Evolutionary conservation across 2,797 vertebrate species (phyloP).

Genomic region (Oreochromis grahami): DNA sequence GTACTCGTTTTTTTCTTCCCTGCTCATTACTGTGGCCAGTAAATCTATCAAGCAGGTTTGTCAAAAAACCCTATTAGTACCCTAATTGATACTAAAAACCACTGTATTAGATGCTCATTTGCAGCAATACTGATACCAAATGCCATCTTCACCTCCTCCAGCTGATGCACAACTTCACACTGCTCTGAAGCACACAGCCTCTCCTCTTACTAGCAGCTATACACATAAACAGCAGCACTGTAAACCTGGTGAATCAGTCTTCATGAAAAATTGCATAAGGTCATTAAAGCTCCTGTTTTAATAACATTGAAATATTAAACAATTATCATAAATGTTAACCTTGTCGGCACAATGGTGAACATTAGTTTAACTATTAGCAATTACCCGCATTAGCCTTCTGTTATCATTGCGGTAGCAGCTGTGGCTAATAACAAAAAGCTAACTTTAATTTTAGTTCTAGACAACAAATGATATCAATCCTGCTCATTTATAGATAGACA

Average conservation of each 20-base stretch:
- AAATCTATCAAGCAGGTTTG: neutral
- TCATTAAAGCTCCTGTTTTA: neutral
- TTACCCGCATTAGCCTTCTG: neutral
- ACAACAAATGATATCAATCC: neutral
- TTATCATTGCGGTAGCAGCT: neutral
- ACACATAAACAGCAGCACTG: neutral
- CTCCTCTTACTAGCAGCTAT: neutral
- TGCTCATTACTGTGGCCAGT: neutral
- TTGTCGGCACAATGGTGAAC: neutral
- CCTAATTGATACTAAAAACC: neutral
- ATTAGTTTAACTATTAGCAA: neutral
- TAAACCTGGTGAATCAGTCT: neutral
- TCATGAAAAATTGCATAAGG: neutral
- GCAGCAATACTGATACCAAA: neutral
- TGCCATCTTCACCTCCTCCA: neutral
- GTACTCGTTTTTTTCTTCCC: neutral
- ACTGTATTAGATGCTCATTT: neutral
- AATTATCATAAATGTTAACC: neutral
- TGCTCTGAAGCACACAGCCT: neutral
- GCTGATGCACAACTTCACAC: neutral
- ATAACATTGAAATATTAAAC: neutral
- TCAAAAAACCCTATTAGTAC: neutral
- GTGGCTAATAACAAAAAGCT: neutral
- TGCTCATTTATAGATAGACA: neutral
- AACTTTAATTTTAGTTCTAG: neutral